These are phyloP conservation scores for Zele albiditarsus DNA, from an alignment of 2,888 invertebrate species.

Conservation along the genomic window DNA sequence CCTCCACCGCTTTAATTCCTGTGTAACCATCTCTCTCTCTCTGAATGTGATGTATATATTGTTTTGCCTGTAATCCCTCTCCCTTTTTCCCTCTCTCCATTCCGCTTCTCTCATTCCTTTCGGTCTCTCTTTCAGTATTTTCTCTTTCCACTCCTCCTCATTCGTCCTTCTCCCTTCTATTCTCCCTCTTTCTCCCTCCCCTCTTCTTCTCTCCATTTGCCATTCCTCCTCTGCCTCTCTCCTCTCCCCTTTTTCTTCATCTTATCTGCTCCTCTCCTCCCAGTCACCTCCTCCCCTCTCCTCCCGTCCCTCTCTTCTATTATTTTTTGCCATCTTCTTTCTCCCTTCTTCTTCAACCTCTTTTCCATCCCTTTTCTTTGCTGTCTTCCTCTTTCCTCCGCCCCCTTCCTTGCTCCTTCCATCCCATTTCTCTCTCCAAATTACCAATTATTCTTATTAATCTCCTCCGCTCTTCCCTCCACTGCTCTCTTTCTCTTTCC, in stretches of 20 bases:
- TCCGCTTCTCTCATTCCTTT: neutral
- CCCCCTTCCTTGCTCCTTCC: neutral
- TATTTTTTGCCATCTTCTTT: neutral
- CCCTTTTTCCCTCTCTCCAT: neutral
- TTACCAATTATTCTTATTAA: no score
- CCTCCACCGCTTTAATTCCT: neutral
- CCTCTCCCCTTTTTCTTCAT: neutral
- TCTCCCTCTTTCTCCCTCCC: neutral
- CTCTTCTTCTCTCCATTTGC: neutral
- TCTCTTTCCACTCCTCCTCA: neutral
- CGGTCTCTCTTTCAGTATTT: neutral
- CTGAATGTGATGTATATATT: neutral
- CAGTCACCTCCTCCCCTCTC: neutral
- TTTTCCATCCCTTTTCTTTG: neutral
- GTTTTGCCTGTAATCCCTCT: neutral
- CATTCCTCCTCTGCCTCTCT: neutral
- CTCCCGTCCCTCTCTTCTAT: neutral
- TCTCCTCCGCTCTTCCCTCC: slow-evolving; percentile 1
- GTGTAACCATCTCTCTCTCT: neutral
- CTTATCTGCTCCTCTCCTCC: neutral
- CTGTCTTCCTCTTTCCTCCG: neutral
- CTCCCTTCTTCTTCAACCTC: neutral
- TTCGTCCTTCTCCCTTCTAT: neutral
- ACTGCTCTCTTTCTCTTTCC: neutral
- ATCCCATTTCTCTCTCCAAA: neutral